Evolutionary conservation across 2,888 invertebrate species (phyloP).

Genomic region (Eupithecia exiguata): DNA sequence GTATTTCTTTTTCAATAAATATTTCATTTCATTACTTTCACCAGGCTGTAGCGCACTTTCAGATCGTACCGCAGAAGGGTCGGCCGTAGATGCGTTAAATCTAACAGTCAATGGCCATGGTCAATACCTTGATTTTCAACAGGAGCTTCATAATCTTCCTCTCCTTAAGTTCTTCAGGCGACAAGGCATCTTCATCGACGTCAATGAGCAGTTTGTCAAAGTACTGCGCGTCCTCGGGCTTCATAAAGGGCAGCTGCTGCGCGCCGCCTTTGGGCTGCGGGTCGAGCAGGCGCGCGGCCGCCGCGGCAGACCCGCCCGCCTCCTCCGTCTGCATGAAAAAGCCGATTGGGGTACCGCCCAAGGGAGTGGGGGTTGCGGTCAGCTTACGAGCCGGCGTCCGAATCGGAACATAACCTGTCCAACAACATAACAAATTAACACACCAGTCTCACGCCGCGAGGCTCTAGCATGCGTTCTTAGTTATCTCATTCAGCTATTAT

Average conservation of each 20-base stretch:
- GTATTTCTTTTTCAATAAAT: too few relatives aligned
- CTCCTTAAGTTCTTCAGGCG: conserved; percentile 98
- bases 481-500: conserved; percentile 50
- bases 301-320: conserved; percentile 90
- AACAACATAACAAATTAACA: conserved; percentile 63
- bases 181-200: conserved; percentile 97
- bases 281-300: conserved; percentile 92
- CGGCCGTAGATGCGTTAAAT: background rate
- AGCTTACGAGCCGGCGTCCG: conserved; percentile 98
- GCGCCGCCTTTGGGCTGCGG: conserved; percentile 96
- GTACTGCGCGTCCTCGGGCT: conserved; percentile 99
- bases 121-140: conserved; percentile 94
- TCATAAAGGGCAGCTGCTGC: conserved; percentile 97
- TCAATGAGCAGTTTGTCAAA: conserved; percentile 99
- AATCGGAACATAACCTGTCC: conserved; percentile 94
- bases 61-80: background rate
- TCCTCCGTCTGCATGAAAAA: conserved; percentile 98
- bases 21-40: too few relatives aligned
- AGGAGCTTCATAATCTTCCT: conserved; percentile 99
- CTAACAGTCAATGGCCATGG: background rate
- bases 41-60: background rate
- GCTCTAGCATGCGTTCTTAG: conserved; percentile 41
- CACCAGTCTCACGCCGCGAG: conserved; percentile 49
- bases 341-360: conserved; percentile 95
- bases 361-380: conserved; percentile 98